A percentile compares a stretch with the other conserved stretches of the same genome.
These are phyloP conservation scores for Phalangium opilio DNA, from an alignment of 2,888 invertebrate species.

Conservation along the genomic window DNA sequence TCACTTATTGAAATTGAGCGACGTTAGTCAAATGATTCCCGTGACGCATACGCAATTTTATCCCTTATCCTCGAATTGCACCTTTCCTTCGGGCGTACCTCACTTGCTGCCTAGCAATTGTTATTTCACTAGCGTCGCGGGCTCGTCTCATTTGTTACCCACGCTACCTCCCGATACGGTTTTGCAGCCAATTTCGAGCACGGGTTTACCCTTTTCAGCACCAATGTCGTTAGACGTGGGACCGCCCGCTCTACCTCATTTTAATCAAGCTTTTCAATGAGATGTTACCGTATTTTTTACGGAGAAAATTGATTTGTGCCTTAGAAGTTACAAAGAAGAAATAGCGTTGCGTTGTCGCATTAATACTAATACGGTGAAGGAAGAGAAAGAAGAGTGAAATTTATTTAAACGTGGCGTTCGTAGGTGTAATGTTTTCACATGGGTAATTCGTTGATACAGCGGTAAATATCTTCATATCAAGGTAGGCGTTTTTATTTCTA, in stretches of 20 bases:
- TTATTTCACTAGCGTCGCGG: constrained; percentile 13
- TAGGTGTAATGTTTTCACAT: too few species aligned
- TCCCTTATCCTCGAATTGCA: neutral
- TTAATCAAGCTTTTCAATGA: constrained; percentile 21
- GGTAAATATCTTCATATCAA: too few species aligned
- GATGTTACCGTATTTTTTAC: neutral
- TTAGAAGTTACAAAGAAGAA: too few species aligned
- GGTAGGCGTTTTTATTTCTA: too few species aligned
- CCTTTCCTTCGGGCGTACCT: constrained; percentile 10
- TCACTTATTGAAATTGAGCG: too few species aligned
- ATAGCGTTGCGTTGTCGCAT: too few species aligned
- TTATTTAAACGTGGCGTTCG: too few species aligned
- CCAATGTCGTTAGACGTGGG: constrained; percentile 12
- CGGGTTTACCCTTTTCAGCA: constrained; percentile 10
- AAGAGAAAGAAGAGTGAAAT: too few species aligned
- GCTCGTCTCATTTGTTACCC: constrained; percentile 10
- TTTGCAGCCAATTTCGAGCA: constrained; percentile 9
- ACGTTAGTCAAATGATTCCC: too few species aligned
- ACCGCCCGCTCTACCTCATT: constrained; percentile 20
- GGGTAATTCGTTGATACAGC: too few species aligned
- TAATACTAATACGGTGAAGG: too few species aligned
- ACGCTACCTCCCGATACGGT: constrained; percentile 6
- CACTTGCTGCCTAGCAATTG: constrained; percentile 10
- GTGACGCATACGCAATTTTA: too few species aligned
- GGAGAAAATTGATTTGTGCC: neutral